Percentiles rank a stretch among this genome's conserved stretches.
phyloP scores from a whole-genome alignment of 2,113 vertebrate species.

The Cariama cristata region DNA sequence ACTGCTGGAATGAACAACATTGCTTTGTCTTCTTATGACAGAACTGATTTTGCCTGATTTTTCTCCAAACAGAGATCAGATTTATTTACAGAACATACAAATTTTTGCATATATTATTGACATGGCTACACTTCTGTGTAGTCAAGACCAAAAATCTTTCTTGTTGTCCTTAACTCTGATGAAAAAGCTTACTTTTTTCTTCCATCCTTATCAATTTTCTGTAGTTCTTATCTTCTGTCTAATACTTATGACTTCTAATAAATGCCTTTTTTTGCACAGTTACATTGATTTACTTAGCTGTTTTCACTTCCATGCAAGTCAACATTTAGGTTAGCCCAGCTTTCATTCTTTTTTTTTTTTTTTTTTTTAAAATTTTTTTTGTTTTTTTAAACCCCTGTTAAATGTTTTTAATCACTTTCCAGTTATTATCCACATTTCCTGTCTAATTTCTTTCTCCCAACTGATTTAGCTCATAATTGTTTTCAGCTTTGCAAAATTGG shows the following conservation, averaged over 20 bases:
- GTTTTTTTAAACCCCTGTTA: background rate
- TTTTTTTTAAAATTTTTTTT: background rate
- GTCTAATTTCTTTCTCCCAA: constrained; percentile 50
- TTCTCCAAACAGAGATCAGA: background rate
- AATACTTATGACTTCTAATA: background rate
- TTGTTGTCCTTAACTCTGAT: background rate
- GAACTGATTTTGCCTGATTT: background rate
- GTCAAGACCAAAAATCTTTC: background rate
- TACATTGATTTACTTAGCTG: constrained; percentile 9
- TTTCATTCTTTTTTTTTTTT: background rate
- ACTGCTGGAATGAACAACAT: background rate
- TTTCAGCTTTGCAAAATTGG: constrained; percentile 59
- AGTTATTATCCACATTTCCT: constrained; percentile 57
- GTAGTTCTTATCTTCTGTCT: background rate
- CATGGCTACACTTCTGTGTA: background rate
- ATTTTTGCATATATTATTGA: background rate
- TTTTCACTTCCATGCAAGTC: background rate
- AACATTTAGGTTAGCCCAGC: background rate
- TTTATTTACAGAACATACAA: background rate
- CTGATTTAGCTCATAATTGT: constrained; percentile 49
- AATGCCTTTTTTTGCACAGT: background rate
- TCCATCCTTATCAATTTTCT: background rate
- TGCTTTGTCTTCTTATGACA: background rate
- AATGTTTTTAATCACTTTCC: constrained; percentile 44
- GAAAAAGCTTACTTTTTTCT: background rate